Evolutionary conservation across 35 echinoderm and acorn worm genomes (phyloP), one percentile per base, ranked within the genome.

Genomic region (Eucidaris tribuloides): DNA sequence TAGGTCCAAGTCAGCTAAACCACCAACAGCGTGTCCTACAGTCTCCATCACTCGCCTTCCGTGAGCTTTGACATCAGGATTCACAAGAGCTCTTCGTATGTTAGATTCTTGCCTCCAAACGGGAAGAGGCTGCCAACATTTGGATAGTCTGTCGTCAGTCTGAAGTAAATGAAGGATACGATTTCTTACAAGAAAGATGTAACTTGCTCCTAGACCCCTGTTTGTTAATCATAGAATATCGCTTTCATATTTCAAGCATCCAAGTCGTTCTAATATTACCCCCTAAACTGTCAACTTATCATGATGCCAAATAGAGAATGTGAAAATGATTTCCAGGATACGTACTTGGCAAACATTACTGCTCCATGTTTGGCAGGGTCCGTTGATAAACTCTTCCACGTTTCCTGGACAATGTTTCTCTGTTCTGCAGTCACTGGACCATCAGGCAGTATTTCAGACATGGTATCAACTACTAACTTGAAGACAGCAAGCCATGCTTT

Each of bases 291-390:
- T n/a, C n/a, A n/a, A n/a, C n/a, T n/a, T n/a, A n/a, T n/a, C n/a
- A n/a, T n/a, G n/a, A n/a, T n/a, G n/a, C n/a, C n/a, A n/a, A n/a
- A n/a, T n/a, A n/a, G n/a, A n/a, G n/a, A n/a, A n/a, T n/a, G n/a
- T n/a, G n/a, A n/a, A n/a, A n/a, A n/a, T n/a, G n/a, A n/a, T n/a
- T n/a, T n/a, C n/a, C 28, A 74, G 1, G 32, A 33, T 7, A 22
- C 56, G 80, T 68, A 88, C 85, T 76, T 88, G 57, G 60, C 76
- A 81, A 88, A 88, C 25, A 88, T 27, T 24, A 64, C 60, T 25
- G 77, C 59, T 43, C 85, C 85, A 34, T 62, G 77, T 64, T 45
- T 45, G 22, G 11, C 22, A 46, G 65, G 44, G 39, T 88, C 85
- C 30, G 32, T 62, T 34, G 30, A 50, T 29, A 88, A 44, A 20